Evolutionary conservation across 2,797 vertebrate genomes (phyloP), one percentile per base, ranked within the genome.

Genomic region (Rachycentron canadum): DNA sequence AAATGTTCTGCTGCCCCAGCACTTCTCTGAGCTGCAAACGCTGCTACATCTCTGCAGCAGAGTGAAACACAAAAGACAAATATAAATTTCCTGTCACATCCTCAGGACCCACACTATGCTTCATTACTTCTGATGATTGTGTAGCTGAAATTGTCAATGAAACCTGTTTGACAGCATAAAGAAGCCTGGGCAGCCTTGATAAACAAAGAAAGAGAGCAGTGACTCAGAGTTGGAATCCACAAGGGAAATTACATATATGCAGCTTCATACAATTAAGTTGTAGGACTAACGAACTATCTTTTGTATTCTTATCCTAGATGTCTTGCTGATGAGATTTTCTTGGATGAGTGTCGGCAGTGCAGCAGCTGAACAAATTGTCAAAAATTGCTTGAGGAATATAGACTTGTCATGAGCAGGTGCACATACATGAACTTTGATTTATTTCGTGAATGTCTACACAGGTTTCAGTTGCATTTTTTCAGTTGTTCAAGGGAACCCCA

Each of bases 61-160:
- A 69, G 45, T 64, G 12, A 67, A 81, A 78, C 55, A 62, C 82
- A 73, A 76, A 85, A 85, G 73, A 73, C 76, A 90, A 86, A 88
- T 86, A 84, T 85, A 63, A 78, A 87, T 91, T 92, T 85, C 87
- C 85, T 73, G 80, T 87, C 83, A 89, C 84, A 92, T 91, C 83
- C 81, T 57, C 76, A 36, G 85, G 84, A 90, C 19, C 2, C 43
- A 21, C 78, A 77, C 59, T 82, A 86, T 80, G 90, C 80, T 90
- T 91, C 90, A 93, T 92, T 94, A 92, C 85, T 72, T 84, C 78
- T 78, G 77, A 80, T 91, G 85, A 92, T 92, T 93, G 84, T 79
- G 69, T 78, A 45, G 70, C 85, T 78, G 76, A 86, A 86, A 89
- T 86, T 90, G 89, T 89, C 84, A 90, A 78, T 89, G 90, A 84